phyloP scores from a whole-genome alignment of 2,888 invertebrate species.

The Spodoptera littoralis region DNA sequence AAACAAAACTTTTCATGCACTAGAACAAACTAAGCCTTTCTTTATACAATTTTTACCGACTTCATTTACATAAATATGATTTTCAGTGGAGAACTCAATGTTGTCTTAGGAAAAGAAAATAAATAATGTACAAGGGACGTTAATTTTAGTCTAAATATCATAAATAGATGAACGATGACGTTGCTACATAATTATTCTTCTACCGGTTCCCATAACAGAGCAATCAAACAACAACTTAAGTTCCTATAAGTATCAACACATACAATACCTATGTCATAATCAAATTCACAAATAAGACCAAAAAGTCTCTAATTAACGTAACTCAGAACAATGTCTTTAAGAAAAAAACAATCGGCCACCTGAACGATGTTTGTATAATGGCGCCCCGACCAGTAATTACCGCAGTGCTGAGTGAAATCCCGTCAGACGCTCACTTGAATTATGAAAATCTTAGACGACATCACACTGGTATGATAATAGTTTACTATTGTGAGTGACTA shows the following conservation, averaged over 20 bases:
- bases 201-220: neutral
- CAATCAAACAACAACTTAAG: neutral
- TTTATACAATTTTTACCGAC: no score
- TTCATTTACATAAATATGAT: no score
- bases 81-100: no score
- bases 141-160: no score
- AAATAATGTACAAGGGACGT: no score
- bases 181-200: neutral
- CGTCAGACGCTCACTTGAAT: conserved; percentile 8
- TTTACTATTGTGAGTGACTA: neutral
- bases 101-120: no score
- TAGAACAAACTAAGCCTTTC: no score
- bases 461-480: conserved; percentile 38
- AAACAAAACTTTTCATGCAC: no score
- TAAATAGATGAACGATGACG: no score
- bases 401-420: conserved; percentile 7
- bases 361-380: conserved; percentile 17
- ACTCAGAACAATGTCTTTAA: conserved; percentile 36
- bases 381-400: conserved; percentile 7
- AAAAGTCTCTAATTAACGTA: conserved; percentile 24
- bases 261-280: conserved; percentile 49
- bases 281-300: conserved; percentile 11
- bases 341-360: conserved; percentile 27
- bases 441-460: conserved; percentile 36
- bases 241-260: neutral